phyloP scores from a whole-genome alignment of 2,888 invertebrate genomes.

The Aphidius colemani region DNA sequence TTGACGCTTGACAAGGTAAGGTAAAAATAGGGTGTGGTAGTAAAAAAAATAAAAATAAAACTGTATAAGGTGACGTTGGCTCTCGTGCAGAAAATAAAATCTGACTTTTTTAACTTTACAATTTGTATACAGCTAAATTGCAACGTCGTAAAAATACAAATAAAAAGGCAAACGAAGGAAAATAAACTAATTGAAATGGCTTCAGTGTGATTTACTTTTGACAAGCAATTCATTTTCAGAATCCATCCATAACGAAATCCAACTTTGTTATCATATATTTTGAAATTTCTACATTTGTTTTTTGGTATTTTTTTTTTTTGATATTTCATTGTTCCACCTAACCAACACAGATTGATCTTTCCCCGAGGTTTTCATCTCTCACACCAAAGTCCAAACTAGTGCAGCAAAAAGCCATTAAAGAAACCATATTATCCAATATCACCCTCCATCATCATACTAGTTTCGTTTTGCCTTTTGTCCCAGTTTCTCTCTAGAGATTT shows the following conservation, averaged over 20 bases:
- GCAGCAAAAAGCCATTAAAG: constrained; percentile 39
- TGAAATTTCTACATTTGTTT: too few relatives aligned
- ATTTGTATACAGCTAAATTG: too few relatives aligned
- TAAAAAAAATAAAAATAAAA: background rate
- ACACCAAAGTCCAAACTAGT: constrained; percentile 19
- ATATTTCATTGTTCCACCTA: background rate
- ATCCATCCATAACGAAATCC: constrained; percentile 11
- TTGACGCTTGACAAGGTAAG: background rate
- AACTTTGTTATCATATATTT: background rate
- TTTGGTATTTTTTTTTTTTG: background rate
- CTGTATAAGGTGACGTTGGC: background rate
- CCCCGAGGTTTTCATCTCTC: constrained; percentile 8
- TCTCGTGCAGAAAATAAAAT: constrained; percentile 25
- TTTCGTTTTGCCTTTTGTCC: background rate
- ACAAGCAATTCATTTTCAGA: background rate
- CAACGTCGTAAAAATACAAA: background rate
- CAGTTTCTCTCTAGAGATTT: constrained; percentile 17
- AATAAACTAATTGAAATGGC: background rate
- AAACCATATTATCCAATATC: constrained; percentile 38
- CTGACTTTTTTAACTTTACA: constrained; percentile 17
- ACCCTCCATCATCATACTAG: constrained; percentile 28
- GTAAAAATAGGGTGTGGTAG: background rate
- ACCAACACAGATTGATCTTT: constrained; percentile 8
- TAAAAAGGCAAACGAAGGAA: constrained; percentile 8
- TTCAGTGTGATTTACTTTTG: background rate